phyloP scores from a whole-genome alignment of 2,888 invertebrate species.

The Fragum whitleyi region DNA sequence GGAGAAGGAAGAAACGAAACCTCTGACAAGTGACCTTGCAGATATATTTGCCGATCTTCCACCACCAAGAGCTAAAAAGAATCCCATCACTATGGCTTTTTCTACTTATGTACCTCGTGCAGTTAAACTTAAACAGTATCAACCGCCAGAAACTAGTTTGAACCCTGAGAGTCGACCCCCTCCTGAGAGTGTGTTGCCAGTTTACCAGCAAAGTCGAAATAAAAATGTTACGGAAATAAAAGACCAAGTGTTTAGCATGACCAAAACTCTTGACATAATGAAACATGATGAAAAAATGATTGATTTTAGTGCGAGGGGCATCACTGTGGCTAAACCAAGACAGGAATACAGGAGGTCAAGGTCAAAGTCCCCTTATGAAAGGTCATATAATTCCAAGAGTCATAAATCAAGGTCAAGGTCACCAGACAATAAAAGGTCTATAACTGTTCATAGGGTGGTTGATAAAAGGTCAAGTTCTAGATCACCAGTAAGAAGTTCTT shows the following conservation, averaged over 20 bases:
- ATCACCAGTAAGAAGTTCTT: background rate
- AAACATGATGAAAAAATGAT: background rate
- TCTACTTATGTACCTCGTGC: constrained; percentile 59
- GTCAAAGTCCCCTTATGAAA: constrained; percentile 31
- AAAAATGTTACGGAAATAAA: constrained; percentile 23
- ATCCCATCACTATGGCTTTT: constrained; percentile 28
- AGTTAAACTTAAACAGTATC: constrained; percentile 57
- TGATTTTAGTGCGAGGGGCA: background rate
- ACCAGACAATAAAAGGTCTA: constrained; percentile 3
- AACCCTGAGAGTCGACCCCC: constrained; percentile 50
- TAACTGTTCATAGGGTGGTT: background rate
- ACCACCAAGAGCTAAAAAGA: constrained; percentile 25
- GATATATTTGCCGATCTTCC: constrained; percentile 52
- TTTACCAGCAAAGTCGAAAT: background rate
- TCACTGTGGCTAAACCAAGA: background rate
- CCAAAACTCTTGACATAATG: background rate
- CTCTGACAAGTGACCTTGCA: background rate
- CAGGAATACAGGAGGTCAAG: constrained; percentile 9
- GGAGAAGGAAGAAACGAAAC: background rate
- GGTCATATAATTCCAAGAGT: constrained; percentile 14
- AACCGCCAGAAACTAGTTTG: constrained; percentile 35
- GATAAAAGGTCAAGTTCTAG: constrained; percentile 1
- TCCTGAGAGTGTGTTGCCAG: constrained; percentile 12
- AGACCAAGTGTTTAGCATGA: background rate
- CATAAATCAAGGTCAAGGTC: constrained; percentile 46